A percentile compares a stretch with the other conserved stretches of the same genome.
Conservation (phyloP, 2,888 invertebrate species). For the Agonopterix arenella region DNA sequence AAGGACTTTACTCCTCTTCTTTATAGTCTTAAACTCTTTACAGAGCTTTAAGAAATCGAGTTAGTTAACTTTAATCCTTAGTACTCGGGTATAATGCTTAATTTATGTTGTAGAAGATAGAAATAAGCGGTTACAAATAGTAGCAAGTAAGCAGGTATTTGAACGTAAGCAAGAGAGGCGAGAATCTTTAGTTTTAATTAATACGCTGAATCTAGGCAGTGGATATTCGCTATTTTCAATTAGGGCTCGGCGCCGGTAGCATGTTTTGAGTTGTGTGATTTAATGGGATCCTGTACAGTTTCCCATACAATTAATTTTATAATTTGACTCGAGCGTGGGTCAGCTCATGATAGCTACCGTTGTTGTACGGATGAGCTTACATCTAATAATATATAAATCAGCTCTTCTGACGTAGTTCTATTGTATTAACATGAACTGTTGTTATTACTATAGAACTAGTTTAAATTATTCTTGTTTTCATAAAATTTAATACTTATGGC, state of each 20-base stretch:
- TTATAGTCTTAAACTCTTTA: slow-evolving; percentile 51
- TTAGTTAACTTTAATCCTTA: slow-evolving; percentile 58
- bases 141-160: slow-evolving; percentile 48
- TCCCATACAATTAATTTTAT: slow-evolving; percentile 50
- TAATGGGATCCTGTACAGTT: slow-evolving; percentile 49
- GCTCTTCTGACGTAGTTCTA: no score
- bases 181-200: slow-evolving; percentile 72
- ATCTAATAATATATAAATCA: no score
- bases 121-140: slow-evolving; percentile 39
- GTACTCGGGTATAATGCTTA: slow-evolving; percentile 47
- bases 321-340: slow-evolving; percentile 35
- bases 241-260: slow-evolving; percentile 61
- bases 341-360: slow-evolving; percentile 17
- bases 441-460: not conserved
- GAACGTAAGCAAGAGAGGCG: slow-evolving; percentile 58
- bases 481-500: not conserved
- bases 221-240: slow-evolving; percentile 65
- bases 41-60: slow-evolving; percentile 15
- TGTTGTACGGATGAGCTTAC: no score
- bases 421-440: no score
- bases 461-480: not conserved
- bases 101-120: slow-evolving; percentile 45
- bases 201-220: slow-evolving; percentile 59
- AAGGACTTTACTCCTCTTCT: slow-evolving; percentile 45
- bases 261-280: slow-evolving; percentile 62